Evolutionary conservation across 2,888 invertebrate genomes (phyloP).

Genomic region (Piscicola geometra): DNA sequence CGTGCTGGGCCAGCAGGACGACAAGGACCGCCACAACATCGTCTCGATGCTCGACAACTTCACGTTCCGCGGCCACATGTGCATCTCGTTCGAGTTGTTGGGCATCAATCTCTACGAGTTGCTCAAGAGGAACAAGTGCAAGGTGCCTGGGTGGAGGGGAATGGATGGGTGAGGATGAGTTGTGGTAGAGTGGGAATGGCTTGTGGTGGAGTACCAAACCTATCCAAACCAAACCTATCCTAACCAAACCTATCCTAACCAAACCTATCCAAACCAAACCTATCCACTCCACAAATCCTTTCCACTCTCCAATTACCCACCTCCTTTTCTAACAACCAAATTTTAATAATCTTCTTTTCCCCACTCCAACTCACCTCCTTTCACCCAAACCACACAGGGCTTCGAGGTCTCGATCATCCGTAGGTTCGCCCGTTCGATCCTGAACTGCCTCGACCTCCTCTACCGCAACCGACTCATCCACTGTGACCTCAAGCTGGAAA

Average conservation of each 20-base stretch:
- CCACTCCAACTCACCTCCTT: too few relatives aligned
- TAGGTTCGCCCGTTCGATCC: conserved; percentile 81
- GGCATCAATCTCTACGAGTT: conserved; percentile 91
- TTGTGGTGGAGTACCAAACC: too few relatives aligned
- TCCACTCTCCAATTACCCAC: too few relatives aligned
- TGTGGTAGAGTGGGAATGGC: too few relatives aligned
- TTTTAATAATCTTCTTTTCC: too few relatives aligned
- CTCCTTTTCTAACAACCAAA: too few relatives aligned
- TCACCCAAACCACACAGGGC: conserved; percentile 63
- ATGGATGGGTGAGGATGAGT: too few relatives aligned
- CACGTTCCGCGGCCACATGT: conserved; percentile 91
- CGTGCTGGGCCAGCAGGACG: conserved; percentile 81
- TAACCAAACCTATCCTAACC: not conserved
- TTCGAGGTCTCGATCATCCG: conserved; percentile 87
- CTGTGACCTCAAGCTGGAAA: conserved; percentile 93
- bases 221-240: not conserved
- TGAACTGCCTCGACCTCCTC: conserved; percentile 81
- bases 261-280: not conserved
- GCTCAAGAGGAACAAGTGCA: conserved; percentile 91
- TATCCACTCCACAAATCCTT: too few relatives aligned
- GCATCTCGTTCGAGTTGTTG: conserved; percentile 93
- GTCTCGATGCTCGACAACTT: conserved; percentile 95
- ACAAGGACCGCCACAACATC: conserved; percentile 79
- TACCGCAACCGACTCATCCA: conserved; percentile 91
- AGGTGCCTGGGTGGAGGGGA: not conserved